Percentiles rank a stretch among this genome's conserved stretches.
Evolutionary conservation across 2,888 invertebrate genomes (phyloP).

Genomic region (Hybos culiciformis): DNA sequence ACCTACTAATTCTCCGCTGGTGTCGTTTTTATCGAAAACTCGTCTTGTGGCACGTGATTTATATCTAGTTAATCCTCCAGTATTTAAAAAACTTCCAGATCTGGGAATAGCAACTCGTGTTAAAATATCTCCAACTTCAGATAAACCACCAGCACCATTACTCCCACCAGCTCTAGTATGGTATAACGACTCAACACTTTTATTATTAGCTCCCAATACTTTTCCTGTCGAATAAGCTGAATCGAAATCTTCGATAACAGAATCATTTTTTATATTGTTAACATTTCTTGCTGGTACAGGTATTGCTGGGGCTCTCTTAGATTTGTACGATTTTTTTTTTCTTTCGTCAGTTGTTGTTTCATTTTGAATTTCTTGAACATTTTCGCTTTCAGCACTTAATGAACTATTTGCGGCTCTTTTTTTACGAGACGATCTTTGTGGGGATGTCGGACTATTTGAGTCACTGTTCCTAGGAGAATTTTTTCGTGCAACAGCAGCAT

Average conservation of each 20-base stretch:
- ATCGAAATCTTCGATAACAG: neutral
- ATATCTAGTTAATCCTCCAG: constrained; percentile 61
- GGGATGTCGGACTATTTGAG: constrained; percentile 29
- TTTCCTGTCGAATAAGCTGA: constrained; percentile 3
- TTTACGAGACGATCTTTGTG: constrained; percentile 59
- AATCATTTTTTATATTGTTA: constrained; percentile 2
- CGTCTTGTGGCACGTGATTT: constrained; percentile 43
- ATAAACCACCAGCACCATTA: constrained; percentile 18
- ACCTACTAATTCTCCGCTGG: constrained; percentile 33
- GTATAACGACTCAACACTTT: constrained; percentile 10
- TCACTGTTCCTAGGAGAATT: constrained; percentile 26
- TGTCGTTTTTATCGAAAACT: constrained; percentile 21
- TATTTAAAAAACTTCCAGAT: constrained; percentile 72
- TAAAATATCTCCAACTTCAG: constrained; percentile 52
- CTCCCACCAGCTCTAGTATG: constrained; percentile 14
- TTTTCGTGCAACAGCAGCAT: constrained; percentile 25
- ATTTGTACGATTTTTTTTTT: constrained; percentile 44
- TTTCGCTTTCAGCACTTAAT: constrained; percentile 47
- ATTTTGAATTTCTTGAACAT: constrained; percentile 37
- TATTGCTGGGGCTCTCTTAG: constrained; percentile 41
- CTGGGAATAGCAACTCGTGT: constrained; percentile 78
- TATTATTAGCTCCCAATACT: constrained; percentile 3
- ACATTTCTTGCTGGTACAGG: constrained; percentile 25
- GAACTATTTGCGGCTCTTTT: constrained; percentile 54
- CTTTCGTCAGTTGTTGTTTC: constrained; percentile 39